Base-by-base conservation (phyloP, 2,113 vertebrate species). In the Actinemys pallida region DNA sequence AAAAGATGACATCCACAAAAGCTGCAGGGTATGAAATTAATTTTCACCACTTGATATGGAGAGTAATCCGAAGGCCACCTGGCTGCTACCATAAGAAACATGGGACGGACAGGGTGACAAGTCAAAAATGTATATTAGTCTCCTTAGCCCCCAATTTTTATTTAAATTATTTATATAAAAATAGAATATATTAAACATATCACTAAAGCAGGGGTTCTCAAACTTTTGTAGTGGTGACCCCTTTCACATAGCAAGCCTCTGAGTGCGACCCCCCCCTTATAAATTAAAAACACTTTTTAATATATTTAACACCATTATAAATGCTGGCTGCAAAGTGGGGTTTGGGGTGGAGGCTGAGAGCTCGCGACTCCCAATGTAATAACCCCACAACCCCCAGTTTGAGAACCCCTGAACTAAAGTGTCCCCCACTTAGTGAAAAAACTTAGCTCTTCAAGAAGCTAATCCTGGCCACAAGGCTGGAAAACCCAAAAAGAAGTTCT, bases 1-100 rank as follows among this genome's bases (percentile, higher is more conserved):
- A 76, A 8, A 57, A 45, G 25, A 25, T 62, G 94, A 87, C 90
- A 95, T 19, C 87, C 95, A 81, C 72, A 84, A 95, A 97, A 96
- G 78, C 85, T 87, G 84, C 83, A 84, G 81, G 92, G 14, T 53
- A 92, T 86, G 31, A 92, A 91, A 94, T 83, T 95, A 59, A 82
- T 91, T 97, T 94, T 92, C 49, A 89, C 35, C 62, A 84, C 57
- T 84, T 59, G 86, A 80, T 56, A 89, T 93, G 17, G 52, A 87
- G 49, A 96, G 87, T 50, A 76, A 85, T 17, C 25, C 87, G 93
- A n/a, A 92, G 93, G 53, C 10, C 62, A 90, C 59, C 69, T 90
- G 81, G 53, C 49, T 87, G 49, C n/a, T 81, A 65, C 29, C 89
- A 54, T 25, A 86, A 85, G 72, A n/a, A 86, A 75, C 12, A 92